Evolutionary conservation across 2,113 vertebrate genomes (phyloP).

Genomic region (Urocitellus parryii): DNA sequence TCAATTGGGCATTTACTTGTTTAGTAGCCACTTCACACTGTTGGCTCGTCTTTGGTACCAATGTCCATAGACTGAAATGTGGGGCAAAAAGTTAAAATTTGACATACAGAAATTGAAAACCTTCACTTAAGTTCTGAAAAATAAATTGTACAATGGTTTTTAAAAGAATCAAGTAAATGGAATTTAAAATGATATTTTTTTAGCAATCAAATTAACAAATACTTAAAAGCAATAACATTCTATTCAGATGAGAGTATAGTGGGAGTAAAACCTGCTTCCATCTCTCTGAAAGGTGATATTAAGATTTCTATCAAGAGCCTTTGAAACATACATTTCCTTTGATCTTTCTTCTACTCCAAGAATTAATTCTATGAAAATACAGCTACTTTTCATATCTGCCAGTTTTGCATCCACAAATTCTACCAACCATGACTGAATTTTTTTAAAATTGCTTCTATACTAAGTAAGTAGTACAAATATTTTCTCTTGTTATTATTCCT

Average conservation of each 20-base stretch:
- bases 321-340: no score
- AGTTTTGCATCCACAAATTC: background rate
- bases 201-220: no score
- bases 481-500: background rate
- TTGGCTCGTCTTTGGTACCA: background rate
- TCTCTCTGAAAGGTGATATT: no score
- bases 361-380: conserved; percentile 38
- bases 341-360: background rate
- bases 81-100: background rate
- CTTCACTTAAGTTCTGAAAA: conserved; percentile 14
- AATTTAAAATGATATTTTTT: no score
- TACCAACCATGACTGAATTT: background rate
- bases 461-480: background rate
- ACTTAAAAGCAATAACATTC: no score
- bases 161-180: no score
- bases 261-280: no score
- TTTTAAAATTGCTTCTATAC: background rate
- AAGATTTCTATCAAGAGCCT: no score
- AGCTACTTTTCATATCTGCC: background rate
- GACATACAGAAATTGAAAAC: background rate
- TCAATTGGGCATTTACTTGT: background rate
- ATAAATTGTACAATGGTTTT: background rate
- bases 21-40: background rate
- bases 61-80: background rate
- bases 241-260: no score